Evolutionary conservation across 2,113 vertebrate genomes (phyloP).

Genomic region (Myocastor coypus): DNA sequence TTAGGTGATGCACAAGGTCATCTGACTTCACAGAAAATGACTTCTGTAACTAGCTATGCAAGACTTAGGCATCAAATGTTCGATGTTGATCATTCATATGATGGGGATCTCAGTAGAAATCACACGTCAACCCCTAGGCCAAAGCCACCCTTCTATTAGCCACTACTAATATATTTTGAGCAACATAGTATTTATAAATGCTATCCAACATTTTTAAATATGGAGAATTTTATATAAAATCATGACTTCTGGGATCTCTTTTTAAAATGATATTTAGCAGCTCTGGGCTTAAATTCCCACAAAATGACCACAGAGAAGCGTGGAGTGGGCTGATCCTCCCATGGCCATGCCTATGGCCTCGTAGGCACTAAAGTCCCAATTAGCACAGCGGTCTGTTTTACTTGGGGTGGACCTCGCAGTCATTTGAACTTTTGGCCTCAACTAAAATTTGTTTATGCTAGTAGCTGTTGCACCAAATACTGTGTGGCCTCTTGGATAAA

Average conservation of each 20-base stretch:
- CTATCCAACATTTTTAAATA: constrained; percentile 51
- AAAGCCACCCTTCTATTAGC: not conserved
- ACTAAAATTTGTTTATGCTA: not conserved
- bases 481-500: not conserved
- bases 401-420: not conserved
- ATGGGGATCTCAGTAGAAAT: not conserved
- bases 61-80: constrained; percentile 40
- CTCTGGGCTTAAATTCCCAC: not conserved
- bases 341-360: not conserved
- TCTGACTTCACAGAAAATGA: constrained; percentile 8
- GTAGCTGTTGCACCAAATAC: not conserved
- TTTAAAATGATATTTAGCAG: constrained; percentile 17
- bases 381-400: not conserved
- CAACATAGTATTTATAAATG: not conserved
- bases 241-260: not conserved
- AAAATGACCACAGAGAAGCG: not conserved
- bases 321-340: too few relatives aligned
- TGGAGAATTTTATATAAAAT: constrained; percentile 22
- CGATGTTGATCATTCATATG: not conserved
- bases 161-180: not conserved
- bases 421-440: not conserved
- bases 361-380: not conserved
- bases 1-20: constrained; percentile 84
- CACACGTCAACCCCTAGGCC: not conserved
- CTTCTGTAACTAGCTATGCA: not conserved